Conservation (phyloP, 2,888 invertebrate genomes). For the Apodemia hepburni region DNA sequence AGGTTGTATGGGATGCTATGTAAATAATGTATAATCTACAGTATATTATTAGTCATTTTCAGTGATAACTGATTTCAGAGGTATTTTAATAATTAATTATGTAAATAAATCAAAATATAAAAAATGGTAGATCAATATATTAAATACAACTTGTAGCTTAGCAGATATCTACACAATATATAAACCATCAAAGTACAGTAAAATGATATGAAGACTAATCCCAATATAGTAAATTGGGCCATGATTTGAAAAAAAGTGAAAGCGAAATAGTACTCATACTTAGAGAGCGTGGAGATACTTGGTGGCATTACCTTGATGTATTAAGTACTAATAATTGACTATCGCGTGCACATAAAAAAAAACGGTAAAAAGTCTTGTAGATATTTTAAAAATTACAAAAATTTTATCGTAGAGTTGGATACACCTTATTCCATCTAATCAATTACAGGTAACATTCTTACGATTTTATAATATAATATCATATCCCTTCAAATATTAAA, state of each 20-base stretch:
- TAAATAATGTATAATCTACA: no score
- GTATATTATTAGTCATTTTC: no score
- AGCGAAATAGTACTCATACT: conserved; percentile 5
- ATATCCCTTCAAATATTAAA: neutral
- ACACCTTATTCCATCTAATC: neutral
- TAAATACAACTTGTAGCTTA: no score
- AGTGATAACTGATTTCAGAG: no score
- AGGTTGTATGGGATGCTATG: neutral
- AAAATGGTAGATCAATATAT: no score
- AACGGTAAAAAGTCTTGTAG: neutral
- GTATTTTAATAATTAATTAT: no score
- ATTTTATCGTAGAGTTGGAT: conserved; percentile 12
- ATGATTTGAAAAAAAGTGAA: no score
- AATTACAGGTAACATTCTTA: conserved; percentile 9
- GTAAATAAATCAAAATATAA: no score
- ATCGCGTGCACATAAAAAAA: neutral
- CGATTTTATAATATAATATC: neutral
- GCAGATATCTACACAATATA: neutral
- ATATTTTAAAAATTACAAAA: conserved; percentile 14
- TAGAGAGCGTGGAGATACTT: conserved; percentile 15
- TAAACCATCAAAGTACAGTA: neutral
- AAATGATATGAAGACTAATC: neutral
- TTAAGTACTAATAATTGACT: conserved; percentile 16
- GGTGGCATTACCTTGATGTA: neutral
- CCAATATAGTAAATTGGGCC: no score